phyloP scores from a whole-genome alignment of 1,140 invertebrate genomes.

The Temnothorax curvispinosus region DNA sequence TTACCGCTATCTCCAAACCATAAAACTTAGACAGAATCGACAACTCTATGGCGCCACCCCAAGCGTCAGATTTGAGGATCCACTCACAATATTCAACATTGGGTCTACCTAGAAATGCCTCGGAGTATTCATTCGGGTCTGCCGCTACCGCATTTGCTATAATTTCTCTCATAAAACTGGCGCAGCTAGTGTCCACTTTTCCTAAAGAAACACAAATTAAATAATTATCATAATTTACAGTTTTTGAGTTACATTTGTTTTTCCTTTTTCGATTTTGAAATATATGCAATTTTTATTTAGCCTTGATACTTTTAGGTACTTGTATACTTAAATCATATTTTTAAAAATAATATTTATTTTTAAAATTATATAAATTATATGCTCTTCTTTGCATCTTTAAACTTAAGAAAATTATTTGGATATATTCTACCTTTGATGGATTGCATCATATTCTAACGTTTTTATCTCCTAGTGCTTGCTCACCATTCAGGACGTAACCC shows the following conservation, averaged over 20 bases:
- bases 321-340: neutral
- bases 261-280: neutral
- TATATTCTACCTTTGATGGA: neutral
- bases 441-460: neutral
- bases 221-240: neutral
- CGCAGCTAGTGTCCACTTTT: conserved; percentile 90
- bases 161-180: conserved; percentile 92
- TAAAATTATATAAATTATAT: conserved; percentile 18
- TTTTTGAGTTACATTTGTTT: neutral
- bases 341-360: neutral
- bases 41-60: conserved; percentile 98
- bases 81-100: conserved; percentile 95
- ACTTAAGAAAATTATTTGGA: neutral
- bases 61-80: conserved; percentile 94
- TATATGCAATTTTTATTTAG: neutral
- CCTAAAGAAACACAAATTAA: conserved; percentile 84
- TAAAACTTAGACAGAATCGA: conserved; percentile 95
- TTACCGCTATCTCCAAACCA: conserved; percentile 96
- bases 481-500: conserved; percentile 88
- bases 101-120: conserved; percentile 94
- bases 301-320: neutral
- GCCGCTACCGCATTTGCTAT: conserved; percentile 93
- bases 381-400: neutral
- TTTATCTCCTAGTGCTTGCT: conserved; percentile 45
- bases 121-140: conserved; percentile 92